These are phyloP conservation scores for Nerophis ophidion DNA, from an alignment of 2,113 vertebrate species.

Conservation along the genomic window DNA sequence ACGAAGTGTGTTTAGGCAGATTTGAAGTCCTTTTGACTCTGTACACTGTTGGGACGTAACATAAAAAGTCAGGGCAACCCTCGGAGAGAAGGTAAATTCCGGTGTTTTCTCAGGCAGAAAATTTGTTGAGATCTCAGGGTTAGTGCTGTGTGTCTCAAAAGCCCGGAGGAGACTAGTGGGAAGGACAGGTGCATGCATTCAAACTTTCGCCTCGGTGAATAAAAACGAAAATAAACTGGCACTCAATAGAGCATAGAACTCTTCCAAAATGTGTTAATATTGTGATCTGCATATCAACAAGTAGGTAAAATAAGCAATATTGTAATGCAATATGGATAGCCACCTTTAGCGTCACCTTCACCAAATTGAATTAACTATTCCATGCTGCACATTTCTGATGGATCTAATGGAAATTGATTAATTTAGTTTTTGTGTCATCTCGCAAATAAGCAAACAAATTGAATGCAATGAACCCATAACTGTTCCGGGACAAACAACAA, in stretches of 20 bases:
- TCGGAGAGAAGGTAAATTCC: constrained; percentile 25
- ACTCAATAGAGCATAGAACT: neutral
- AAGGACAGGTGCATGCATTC: constrained; percentile 23
- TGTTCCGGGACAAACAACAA: too few species aligned
- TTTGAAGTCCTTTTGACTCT: constrained; percentile 11
- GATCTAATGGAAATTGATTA: too few species aligned
- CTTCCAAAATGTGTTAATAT: neutral
- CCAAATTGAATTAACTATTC: too few species aligned
- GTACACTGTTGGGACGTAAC: constrained; percentile 18
- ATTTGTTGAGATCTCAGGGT: constrained; percentile 49
- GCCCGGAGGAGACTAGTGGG: constrained; percentile 17
- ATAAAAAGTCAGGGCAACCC: constrained; percentile 26
- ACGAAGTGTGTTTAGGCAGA: constrained; percentile 20
- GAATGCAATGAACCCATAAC: too few species aligned
- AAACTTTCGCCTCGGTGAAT: constrained; percentile 22
- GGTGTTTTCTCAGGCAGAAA: constrained; percentile 50
- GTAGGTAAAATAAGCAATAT: too few species aligned
- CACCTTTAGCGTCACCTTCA: too few species aligned
- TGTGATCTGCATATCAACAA: neutral
- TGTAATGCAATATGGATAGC: too few species aligned
- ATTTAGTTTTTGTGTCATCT: too few species aligned
- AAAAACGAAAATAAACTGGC: constrained; percentile 11
- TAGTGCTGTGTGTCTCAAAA: constrained; percentile 37
- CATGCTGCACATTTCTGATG: too few species aligned
- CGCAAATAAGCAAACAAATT: too few species aligned